Evolutionary conservation across 1,140 invertebrate species (phyloP).

Genomic region (Drosophila ogumai): DNA sequence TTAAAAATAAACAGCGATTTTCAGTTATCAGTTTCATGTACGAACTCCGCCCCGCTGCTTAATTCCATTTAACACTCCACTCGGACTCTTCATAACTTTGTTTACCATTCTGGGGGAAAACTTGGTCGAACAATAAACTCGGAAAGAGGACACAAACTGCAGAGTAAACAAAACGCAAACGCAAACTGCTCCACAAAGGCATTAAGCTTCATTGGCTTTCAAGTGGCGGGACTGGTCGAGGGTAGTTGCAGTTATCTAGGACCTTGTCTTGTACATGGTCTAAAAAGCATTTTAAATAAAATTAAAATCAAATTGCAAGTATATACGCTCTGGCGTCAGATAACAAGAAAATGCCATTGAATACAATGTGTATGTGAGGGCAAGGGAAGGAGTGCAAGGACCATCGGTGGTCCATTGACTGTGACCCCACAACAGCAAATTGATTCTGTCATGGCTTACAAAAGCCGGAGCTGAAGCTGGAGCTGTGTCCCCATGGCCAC

Average conservation of each 20-base stretch:
- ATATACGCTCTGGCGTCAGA: slow-evolving; percentile 47
- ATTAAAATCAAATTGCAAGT: slow-evolving; percentile 77
- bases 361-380: slow-evolving; percentile 38
- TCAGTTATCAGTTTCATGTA: slow-evolving; percentile 4
- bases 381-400: slow-evolving; percentile 18
- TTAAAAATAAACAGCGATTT: slow-evolving; percentile 7
- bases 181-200: slow-evolving; percentile 50
- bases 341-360: slow-evolving; percentile 74
- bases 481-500: slow-evolving; percentile 27
- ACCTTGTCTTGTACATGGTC: slow-evolving; percentile 52
- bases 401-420: slow-evolving; percentile 35
- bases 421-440: slow-evolving; percentile 59
- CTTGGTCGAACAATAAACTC: slow-evolving; percentile 12
- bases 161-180: slow-evolving; percentile 48
- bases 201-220: slow-evolving; percentile 74
- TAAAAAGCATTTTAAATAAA: slow-evolving; percentile 81
- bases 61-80: slow-evolving; percentile 49
- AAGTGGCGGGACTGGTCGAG: slow-evolving; percentile 16
- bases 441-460: slow-evolving; percentile 70
- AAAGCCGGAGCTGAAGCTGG: slow-evolving; percentile 29
- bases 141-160: slow-evolving; percentile 1
- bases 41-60: slow-evolving; percentile 18
- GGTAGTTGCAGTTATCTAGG: slow-evolving; percentile 14
- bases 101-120: slow-evolving; percentile 32
- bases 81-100: slow-evolving; percentile 48